Evolutionary conservation across 2,888 invertebrate genomes (phyloP), one percentile per base, ranked within the genome.

Genomic region (Stictocephala bisonia): DNA sequence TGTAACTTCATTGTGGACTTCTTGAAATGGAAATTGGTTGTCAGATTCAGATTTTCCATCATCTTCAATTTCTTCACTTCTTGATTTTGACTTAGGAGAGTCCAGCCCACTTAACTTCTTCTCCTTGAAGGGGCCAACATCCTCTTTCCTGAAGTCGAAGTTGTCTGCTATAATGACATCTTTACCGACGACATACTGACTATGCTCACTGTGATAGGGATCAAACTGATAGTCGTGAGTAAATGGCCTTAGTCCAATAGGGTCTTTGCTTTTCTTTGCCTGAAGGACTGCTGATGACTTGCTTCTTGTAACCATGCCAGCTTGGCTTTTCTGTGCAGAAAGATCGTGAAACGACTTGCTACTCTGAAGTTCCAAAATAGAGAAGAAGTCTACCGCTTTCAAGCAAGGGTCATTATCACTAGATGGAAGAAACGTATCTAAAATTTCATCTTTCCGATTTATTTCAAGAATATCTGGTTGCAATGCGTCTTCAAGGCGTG

Each of bases 381-480:
- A 93, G 80, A 96, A 96, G 83, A 96, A 96, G 3, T 94, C 91
- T 81, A 93, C 93, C 0, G 94, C 94, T 76, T 92, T 93, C 3
- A 93, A 85, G 71, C 86, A 83, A 82, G 87, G 84, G 77, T 87
- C 77, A 51, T 58, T 41, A 20, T 71, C 70, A 11, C 58, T 56
- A 6, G 41, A 41, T 1, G 70, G 70, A 20, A 71, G 27, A 13
- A 71, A 71, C 0, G 58, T 13, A n/a, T 71, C 70, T 3, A 58
- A 29, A 7, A 69, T 69, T 58, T 41, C 70, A 22, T 58, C 58
- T 44, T 71, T 71, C 20, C 70, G 26, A 11, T 53, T 41, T 0
- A 44, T 58, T 7, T 58, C 53, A 6, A 70, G 27, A 11, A 69
- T 2, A 18, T 22, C 68, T 22, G 51, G 50, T 18, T 50, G 68